Base-by-base conservation (phyloP, 2,888 invertebrate genomes). In the Amphipyra tragopoginis region DNA sequence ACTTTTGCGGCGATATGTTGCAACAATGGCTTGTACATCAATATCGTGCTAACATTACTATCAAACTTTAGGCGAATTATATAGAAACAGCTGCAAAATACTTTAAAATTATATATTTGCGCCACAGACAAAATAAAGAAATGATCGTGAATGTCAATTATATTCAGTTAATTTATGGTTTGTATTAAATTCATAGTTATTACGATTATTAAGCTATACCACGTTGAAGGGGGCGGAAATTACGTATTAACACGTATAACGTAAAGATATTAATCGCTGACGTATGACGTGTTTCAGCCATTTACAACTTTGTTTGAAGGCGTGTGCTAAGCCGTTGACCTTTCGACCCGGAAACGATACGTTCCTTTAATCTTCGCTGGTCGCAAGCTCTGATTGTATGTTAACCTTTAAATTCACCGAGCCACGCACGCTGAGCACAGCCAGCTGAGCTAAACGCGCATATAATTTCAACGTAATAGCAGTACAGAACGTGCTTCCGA, bases 311-410 rank as follows among this genome's bases (percentile, higher is more conserved):
- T 34, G 50, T 29, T 55, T 34, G 69, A 67, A 69, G 73, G 74
- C 56, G 75, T 74, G 68, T 48, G 47, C 44, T n/a, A 54, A 83
- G 77, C 72, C 81, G 84, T 79, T 85, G 85, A 89, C 89, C 86
- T 87, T 87, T 83, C 80, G 64, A 85, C 81, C 82, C 87, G 90
- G 90, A 90, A 90, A 73, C 71, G 64, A 70, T 74, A 70, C 59
- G 50, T 53, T 71, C 78, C 58, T 79, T 76, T 83, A 88, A 83
- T 89, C 90, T 90, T 90, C 86, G 61, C 14, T 47, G 62, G 57
- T 56, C 48, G 50, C 57, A 68, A 53, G 51, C 48, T 58, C 14
- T 39, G 44, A 43, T 54, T 49, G 48, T 14, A 36, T 56, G 36
- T 38, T 34, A 44, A 60, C 69, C 65, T 63, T 68, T 65, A 61